Evolutionary conservation across 2,888 invertebrate species (phyloP).

Genomic region (Brachypalpus laphriformis): DNA sequence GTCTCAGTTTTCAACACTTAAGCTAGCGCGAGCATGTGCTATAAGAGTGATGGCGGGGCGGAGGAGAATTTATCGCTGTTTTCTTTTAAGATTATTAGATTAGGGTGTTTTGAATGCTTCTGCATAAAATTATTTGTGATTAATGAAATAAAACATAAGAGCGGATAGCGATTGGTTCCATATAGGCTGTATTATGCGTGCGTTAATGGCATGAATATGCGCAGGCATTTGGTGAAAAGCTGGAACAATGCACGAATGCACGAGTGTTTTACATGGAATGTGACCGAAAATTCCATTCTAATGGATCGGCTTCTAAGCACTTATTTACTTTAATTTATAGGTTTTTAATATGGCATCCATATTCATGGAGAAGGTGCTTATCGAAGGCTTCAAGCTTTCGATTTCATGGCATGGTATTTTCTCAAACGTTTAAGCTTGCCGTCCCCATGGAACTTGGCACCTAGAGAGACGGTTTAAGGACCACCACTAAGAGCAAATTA

Average conservation of each 20-base stretch:
- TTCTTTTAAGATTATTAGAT: conserved; percentile 57
- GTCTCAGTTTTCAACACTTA: conserved; percentile 31
- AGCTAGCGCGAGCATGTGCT: not conserved
- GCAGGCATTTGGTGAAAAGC: not conserved
- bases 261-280: not conserved
- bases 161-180: conserved; percentile 10
- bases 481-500: no score
- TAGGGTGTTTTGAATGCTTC: conserved; percentile 38
- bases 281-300: not conserved
- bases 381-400: not conserved
- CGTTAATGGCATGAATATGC: not conserved
- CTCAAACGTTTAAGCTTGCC: no score
- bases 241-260: not conserved
- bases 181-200: not conserved
- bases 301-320: not conserved
- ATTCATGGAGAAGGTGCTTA: not conserved
- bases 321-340: not conserved
- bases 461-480: no score
- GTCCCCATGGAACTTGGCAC: no score
- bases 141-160: conserved; percentile 7
- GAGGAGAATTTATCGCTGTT: conserved; percentile 23
- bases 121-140: conserved; percentile 51
- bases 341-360: not conserved
- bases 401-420: not conserved
- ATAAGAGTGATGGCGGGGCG: not conserved